A percentile compares a stretch with the other conserved stretches of the same genome.
Evolutionary conservation across 2,797 vertebrate species (phyloP).

Genomic region (Intellagama lesueurii): DNA sequence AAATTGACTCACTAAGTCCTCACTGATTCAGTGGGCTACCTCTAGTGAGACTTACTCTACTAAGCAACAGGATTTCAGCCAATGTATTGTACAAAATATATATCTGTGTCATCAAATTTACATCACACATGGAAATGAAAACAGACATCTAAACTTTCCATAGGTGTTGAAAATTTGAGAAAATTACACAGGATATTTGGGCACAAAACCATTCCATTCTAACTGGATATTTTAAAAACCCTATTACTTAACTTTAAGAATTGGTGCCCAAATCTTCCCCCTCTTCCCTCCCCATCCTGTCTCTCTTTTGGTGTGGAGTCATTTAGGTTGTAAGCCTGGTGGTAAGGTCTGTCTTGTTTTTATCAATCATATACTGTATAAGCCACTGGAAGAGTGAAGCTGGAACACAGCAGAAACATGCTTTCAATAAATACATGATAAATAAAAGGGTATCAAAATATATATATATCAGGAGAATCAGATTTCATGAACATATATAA

Average conservation of each 20-base stretch:
- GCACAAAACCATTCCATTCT: not conserved
- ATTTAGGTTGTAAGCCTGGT: not conserved
- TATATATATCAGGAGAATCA: not conserved
- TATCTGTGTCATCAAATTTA: not conserved
- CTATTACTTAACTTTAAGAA: not conserved
- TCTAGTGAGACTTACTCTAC: too few relatives aligned
- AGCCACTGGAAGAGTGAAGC: not conserved
- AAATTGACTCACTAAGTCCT: too few relatives aligned
- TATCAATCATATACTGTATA: not conserved
- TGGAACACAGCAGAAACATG: not conserved
- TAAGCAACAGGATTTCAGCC: too few relatives aligned
- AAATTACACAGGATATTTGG: not conserved
- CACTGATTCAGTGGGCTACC: too few relatives aligned
- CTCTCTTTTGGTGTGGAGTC: not conserved
- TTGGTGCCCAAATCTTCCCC: not conserved
- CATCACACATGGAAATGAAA: not conserved
- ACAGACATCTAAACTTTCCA: not conserved
- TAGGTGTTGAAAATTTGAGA: not conserved
- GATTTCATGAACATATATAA: slow-evolving; percentile 15
- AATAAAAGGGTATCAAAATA: slow-evolving; percentile 7
- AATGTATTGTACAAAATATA: not conserved
- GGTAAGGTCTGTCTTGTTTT: not conserved
- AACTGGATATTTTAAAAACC: not conserved
- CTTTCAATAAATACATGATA: not conserved
- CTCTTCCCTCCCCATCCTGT: not conserved